Evolutionary conservation across 2,113 vertebrate genomes (phyloP), one percentile per base, ranked within the genome.

Genomic region (Scartelaos histophorus): DNA sequence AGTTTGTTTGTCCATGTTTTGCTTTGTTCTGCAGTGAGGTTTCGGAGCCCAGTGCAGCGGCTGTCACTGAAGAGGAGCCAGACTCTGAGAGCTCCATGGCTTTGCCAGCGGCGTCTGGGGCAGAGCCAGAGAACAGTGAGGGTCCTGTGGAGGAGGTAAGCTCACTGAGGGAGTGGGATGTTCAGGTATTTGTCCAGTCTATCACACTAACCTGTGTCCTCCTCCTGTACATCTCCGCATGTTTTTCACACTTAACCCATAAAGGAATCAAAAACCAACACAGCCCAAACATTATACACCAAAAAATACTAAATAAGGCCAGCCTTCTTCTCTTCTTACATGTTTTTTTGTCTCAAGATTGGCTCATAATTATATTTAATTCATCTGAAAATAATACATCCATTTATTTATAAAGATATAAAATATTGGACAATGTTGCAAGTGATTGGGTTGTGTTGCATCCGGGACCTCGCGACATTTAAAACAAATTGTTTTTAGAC

Each of bases 81-180:
- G 89, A 91, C 67, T 84, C 88, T 0, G 90, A 92, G 86, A 87
- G 89, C 67, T 78, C 91, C 53, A 73, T 82, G 79, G 84, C 88
- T 54, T 85, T 90, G 76, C 85, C 92, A 76, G 85, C 92, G 17
- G 89, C 84, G 19, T 78, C 90, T 1, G 88, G 87, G 73, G 88
- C 86, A 19, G 88, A 90, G 72, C 85, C 89, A 5, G 91, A 91
- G 65, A 85, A 82, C 80, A 89, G 70, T 13, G 90, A 92, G 76
- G 84, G 79, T 12, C 88, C 81, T 19, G 78, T 88, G 81, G 94
- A 94, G 87, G 92, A 94, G 94, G 94, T 94, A 94, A 92, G 93
- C 83, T 76, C 76, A 67, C 72, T 66, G 78, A 78, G 80, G 73
- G 82, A 64, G 73, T 60, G 69, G 69, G 54, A 58, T 46, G 57